phyloP scores from a whole-genome alignment of 2,113 vertebrate genomes.

The Phainopepla nitens region DNA sequence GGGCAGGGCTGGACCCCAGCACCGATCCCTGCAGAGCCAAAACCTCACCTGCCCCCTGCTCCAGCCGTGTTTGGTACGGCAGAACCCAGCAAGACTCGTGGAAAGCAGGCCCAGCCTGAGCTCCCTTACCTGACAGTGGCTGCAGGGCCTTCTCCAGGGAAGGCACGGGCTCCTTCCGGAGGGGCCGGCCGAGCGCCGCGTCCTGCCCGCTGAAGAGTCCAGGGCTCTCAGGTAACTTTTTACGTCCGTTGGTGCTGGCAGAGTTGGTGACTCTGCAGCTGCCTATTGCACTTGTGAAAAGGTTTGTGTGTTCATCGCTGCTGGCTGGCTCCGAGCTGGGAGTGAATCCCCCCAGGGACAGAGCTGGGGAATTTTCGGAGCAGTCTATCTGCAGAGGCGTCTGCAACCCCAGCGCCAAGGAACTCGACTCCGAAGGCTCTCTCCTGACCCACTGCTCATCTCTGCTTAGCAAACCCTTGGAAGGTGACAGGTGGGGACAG shows the following conservation, averaged over 20 bases:
- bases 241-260: conserved; percentile 55
- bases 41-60: not conserved
- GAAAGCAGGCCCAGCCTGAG: not conserved
- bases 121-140: conserved; percentile 80
- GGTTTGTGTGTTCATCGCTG: conserved; percentile 85
- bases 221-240: conserved; percentile 68
- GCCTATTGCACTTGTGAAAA: conserved; percentile 88
- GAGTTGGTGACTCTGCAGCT: conserved; percentile 72
- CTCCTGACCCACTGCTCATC: conserved; percentile 79
- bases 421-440: conserved; percentile 63
- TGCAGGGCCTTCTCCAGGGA: conserved; percentile 75
- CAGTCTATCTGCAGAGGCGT: conserved; percentile 79
- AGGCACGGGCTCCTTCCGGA: conserved; percentile 77
- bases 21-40: not conserved
- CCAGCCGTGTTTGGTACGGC: fast-evolving
- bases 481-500: conserved; percentile 74
- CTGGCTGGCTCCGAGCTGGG: conserved; percentile 69
- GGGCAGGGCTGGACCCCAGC: not conserved
- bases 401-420: conserved; percentile 74
- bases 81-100: fast-evolving
- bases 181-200: conserved; percentile 67
- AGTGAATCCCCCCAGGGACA: conserved; percentile 74
- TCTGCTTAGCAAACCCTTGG: conserved; percentile 72
- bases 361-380: conserved; percentile 59
- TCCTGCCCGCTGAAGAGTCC: conserved; percentile 71